A percentile compares a stretch with the other conserved stretches of the same genome.
Evolutionary conservation across 2,797 vertebrate genomes (phyloP).

Genomic region (Oophaga sylvatica): DNA sequence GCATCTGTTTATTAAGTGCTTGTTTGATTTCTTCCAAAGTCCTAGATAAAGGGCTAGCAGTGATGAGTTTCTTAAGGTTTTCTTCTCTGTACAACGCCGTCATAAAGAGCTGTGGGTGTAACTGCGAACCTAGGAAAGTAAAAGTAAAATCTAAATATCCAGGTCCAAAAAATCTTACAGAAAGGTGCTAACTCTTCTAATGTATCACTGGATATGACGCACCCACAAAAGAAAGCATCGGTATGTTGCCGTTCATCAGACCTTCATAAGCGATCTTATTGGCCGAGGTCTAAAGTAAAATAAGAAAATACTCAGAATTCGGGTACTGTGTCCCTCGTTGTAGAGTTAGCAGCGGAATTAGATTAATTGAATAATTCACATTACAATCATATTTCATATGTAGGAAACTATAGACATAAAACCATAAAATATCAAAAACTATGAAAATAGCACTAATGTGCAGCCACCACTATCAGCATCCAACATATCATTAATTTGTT

Average conservation of each 20-base stretch:
- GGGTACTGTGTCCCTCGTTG: not conserved
- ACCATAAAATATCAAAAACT: no score
- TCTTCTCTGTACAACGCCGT: slow-evolving; percentile 70
- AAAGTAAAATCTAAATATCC: not conserved
- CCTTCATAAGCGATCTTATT: slow-evolving; percentile 13
- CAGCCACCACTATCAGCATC: no score
- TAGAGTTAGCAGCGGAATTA: not conserved
- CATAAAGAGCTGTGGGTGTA: slow-evolving; percentile 34
- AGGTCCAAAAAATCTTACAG: not conserved
- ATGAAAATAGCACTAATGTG: no score
- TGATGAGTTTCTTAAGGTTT: slow-evolving; percentile 77
- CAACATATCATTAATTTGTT: no score
- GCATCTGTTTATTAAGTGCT: slow-evolving; percentile 72
- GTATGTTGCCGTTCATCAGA: not conserved
- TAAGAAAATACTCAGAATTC: not conserved
- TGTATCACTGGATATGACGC: not conserved
- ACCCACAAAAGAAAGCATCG: slow-evolving; percentile 18
- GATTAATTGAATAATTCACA: no score
- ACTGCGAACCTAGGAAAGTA: slow-evolving; percentile 9
- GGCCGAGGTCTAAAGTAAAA: not conserved
- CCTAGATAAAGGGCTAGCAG: slow-evolving; percentile 79
- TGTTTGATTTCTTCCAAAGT: slow-evolving; percentile 81
- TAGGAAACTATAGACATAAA: no score
- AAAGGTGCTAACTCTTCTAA: not conserved
- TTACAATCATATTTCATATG: no score